Evolutionary conservation across 1,140 invertebrate species (phyloP), one percentile per base, ranked within the genome.

Genomic region (Aphelinus atriplicis): DNA sequence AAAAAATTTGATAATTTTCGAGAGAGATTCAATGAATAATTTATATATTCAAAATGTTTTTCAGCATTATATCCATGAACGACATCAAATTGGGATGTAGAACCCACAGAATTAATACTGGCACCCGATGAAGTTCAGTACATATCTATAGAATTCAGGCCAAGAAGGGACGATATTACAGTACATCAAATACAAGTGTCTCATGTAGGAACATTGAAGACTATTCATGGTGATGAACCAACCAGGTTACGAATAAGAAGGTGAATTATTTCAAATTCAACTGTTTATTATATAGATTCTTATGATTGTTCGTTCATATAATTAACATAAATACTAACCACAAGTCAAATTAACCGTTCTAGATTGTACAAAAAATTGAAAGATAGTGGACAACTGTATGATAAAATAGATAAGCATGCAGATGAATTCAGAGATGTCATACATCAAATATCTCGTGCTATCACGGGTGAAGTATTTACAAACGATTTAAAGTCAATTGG

Each of bases 151-250:
- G 79, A 86, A 56, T 88, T 84, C 71, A 81, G 84, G 57, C 87
- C 87, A 0, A 83, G 80, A 70, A 85, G 83, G 62, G 83, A 87
- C 69, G 86, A 88, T 48, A 62, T 88, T 45, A 78, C 78, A 48
- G 53, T 86, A 0, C 80, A 75, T 70, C 79, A 81, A 63, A 78
- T 79, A 1, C 81, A 85, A 6, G 82, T 85, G 45, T 81, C 82
- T 2, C 84, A 87, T 56, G 83, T 87, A 47, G 87, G 85, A 67
- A 87, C 85, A 4, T 72, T 88, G 53, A 83, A 81, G 64, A 82
- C 88, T 7, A 86, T 78, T 5, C 80, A 86, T 63, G 86, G 85
- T 3, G 87, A 88, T 75, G 87, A 88, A 77, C 86, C 86, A 46
- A 84, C 86, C 47, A 82, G 87, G 47, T 85, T 83, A 77, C 78